A percentile compares a stretch with the other conserved stretches of the same genome.
Conservation (phyloP, 2,113 vertebrate species). For the Pyxicephalus adspersus region DNA sequence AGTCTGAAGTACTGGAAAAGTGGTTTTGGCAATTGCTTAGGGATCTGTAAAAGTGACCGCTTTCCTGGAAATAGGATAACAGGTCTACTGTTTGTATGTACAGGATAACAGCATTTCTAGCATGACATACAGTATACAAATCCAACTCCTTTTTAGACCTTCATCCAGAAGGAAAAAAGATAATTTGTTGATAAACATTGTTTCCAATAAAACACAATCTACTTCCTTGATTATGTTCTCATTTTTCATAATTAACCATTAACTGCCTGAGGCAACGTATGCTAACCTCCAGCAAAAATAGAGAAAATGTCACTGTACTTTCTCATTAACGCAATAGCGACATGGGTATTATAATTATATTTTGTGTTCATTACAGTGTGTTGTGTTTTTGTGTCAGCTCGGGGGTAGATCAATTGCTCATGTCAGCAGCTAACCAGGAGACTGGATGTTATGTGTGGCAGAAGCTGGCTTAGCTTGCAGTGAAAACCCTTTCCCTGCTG, state of each 20-base stretch:
- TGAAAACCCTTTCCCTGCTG: constrained; percentile 36
- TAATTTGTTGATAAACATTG: neutral
- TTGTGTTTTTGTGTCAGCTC: neutral
- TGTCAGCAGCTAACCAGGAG: neutral
- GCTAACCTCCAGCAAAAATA: too few relatives aligned
- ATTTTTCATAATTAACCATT: constrained; percentile 9
- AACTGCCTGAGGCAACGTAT: neutral
- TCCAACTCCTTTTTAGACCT: neutral
- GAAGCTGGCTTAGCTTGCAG: neutral
- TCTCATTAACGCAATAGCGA: too few relatives aligned
- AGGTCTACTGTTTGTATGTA: too few relatives aligned
- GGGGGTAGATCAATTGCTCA: neutral
- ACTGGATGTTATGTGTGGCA: constrained; percentile 16
- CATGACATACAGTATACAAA: neutral
- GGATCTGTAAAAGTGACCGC: too few relatives aligned
- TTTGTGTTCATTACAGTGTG: neutral
- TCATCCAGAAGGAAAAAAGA: neutral
- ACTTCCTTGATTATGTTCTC: constrained; percentile 10
- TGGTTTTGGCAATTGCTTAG: too few relatives aligned
- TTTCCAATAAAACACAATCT: neutral
- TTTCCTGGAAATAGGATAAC: too few relatives aligned
- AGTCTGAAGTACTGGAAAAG: too few relatives aligned
- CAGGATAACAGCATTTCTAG: neutral
- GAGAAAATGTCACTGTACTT: too few relatives aligned
- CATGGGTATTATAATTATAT: too few relatives aligned